Conservation (phyloP, 2,113 vertebrate species). For the Pollachius pollachius region DNA sequence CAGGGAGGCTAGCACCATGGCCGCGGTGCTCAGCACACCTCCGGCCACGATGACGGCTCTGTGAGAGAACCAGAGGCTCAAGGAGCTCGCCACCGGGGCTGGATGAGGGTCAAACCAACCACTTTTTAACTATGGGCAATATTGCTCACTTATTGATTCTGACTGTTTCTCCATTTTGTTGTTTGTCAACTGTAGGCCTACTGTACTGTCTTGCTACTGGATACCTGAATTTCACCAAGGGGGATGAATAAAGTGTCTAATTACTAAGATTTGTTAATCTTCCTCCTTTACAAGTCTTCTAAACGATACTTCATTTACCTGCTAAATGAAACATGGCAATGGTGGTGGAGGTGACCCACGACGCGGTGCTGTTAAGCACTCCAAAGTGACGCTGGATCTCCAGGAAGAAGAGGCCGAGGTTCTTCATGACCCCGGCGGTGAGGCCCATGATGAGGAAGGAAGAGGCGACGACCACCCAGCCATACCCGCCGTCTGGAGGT, state of each 20-base stretch:
- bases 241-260: no score
- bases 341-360: conserved; percentile 75
- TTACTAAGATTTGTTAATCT: not conserved
- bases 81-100: conserved; percentile 62
- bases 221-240: no score
- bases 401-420: conserved; percentile 77
- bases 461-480: conserved; percentile 76
- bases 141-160: no score
- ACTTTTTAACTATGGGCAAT: not conserved
- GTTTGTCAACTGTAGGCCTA: no score
- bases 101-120: not conserved
- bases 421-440: conserved; percentile 71
- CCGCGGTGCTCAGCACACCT: conserved; percentile 46
- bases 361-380: conserved; percentile 71
- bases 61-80: conserved; percentile 57
- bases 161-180: no score
- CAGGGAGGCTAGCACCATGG: conserved; percentile 62
- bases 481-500: conserved; percentile 70
- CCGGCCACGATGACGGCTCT: conserved; percentile 56
- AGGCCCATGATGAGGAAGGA: conserved; percentile 75
- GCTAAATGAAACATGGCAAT: conserved; percentile 74
- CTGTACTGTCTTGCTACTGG: no score
- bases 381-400: conserved; percentile 75
- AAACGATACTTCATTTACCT: conserved; percentile 59
- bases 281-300: not conserved